These are phyloP conservation scores for Strigamia maritima DNA, from an alignment of 2,888 invertebrate species.

Conservation along the genomic window DNA sequence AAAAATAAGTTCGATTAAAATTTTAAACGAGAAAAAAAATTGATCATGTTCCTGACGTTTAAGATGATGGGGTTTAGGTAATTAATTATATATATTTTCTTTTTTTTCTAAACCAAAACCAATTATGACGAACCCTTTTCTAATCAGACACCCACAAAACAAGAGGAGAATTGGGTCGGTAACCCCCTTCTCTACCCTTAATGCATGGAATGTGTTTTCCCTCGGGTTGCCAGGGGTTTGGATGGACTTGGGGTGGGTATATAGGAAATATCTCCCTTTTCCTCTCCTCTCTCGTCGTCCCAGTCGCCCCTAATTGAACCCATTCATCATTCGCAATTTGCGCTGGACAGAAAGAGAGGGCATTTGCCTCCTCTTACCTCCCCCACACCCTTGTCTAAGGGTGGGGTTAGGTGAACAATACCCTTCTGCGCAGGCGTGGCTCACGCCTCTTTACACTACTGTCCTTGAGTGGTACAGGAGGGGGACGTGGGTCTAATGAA, in stretches of 20 bases:
- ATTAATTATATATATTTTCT: too few relatives aligned
- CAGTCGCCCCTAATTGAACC: constrained; percentile 32
- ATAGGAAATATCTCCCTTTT: background rate
- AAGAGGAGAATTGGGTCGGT: background rate
- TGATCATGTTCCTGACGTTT: background rate
- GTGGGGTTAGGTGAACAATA: constrained; percentile 34
- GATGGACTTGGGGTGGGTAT: constrained; percentile 19
- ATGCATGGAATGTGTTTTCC: constrained; percentile 29
- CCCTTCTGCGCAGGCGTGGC: constrained; percentile 34
- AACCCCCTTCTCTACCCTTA: background rate
- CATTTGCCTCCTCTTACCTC: constrained; percentile 23
- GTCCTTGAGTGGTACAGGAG: constrained; percentile 20
- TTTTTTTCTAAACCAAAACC: background rate
- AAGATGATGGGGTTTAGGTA: background rate
- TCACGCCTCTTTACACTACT: constrained; percentile 32
- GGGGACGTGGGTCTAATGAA: constrained; percentile 30
- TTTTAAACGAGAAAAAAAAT: background rate
- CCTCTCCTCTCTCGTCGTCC: constrained; percentile 9
- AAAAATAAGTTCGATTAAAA: background rate
- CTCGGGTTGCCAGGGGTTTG: constrained; percentile 18
- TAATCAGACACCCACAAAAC: background rate
- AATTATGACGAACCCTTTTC: constrained; percentile 9
- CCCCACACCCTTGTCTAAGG: constrained; percentile 30
- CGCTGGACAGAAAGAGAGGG: constrained; percentile 29
- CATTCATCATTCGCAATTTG: constrained; percentile 25